Conservation (phyloP, 2,113 vertebrate genomes). For the Plectropomus leopardus region DNA sequence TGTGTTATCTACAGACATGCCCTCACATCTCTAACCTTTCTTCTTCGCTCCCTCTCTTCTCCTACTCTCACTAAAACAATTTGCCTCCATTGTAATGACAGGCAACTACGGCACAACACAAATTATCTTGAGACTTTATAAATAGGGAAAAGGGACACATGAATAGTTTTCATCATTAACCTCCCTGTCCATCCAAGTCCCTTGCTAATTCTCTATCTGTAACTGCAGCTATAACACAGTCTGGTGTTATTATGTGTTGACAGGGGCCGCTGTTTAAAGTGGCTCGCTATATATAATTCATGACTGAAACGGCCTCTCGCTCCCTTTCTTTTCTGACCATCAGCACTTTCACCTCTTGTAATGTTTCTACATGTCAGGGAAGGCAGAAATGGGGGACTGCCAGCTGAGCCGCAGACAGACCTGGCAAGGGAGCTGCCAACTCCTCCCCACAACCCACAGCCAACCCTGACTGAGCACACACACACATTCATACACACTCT, state of each 20-base stretch:
- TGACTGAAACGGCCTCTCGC: conserved; percentile 70
- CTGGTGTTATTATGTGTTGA: conserved; percentile 80
- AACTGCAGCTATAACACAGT: conserved; percentile 60
- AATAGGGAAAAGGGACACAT: conserved; percentile 34
- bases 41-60: not conserved
- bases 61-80: conserved; percentile 17
- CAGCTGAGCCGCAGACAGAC: conserved; percentile 47
- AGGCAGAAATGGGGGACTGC: conserved; percentile 59
- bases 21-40: conserved; percentile 23
- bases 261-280: conserved; percentile 81
- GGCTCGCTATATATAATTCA: conserved; percentile 85
- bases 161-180: conserved; percentile 53
- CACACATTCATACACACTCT: not conserved
- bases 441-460: conserved; percentile 3
- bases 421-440: conserved; percentile 3
- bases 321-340: conserved; percentile 80
- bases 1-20: not conserved
- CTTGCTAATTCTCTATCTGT: conserved; percentile 58
- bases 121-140: conserved; percentile 42
- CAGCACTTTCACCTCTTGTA: conserved; percentile 82
- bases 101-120: not conserved
- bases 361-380: conserved; percentile 70
- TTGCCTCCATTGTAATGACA: conserved; percentile 20
- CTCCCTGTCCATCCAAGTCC: conserved; percentile 24
- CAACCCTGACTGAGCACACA: conserved; percentile 9